Conservation (phyloP, 1,140 invertebrate species). For the Micrasema minimum region DNA sequence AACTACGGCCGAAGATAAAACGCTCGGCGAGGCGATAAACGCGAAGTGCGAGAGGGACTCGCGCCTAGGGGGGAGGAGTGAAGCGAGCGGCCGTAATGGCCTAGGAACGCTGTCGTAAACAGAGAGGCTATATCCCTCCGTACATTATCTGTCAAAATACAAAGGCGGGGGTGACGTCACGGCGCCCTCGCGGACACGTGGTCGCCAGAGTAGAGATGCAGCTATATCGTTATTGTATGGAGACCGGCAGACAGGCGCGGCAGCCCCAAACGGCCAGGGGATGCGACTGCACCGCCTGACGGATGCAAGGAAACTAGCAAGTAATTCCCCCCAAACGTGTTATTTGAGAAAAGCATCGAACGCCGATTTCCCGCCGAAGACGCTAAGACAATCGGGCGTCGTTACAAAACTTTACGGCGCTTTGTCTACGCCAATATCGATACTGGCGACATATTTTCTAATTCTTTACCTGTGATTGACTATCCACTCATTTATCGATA, state of each 20-base stretch:
- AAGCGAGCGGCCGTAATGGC: constrained; percentile 20
- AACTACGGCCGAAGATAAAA: constrained; percentile 45
- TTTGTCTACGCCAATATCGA: too few relatives aligned
- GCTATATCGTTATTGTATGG: too few relatives aligned
- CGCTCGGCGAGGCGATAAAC: constrained; percentile 39
- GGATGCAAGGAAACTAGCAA: constrained; percentile 11
- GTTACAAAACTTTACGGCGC: background rate
- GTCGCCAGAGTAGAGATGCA: too few relatives aligned
- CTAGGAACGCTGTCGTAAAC: constrained; percentile 41
- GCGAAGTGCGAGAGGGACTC: constrained; percentile 30
- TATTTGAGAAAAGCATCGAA: constrained; percentile 22
- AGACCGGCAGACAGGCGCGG: constrained; percentile 5
- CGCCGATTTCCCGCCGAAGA: constrained; percentile 14
- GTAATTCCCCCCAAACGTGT: constrained; percentile 30
- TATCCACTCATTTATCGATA: too few relatives aligned
- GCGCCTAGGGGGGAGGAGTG: constrained; percentile 24
- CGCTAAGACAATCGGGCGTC: background rate
- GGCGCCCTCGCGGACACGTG: background rate
- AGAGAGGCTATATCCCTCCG: constrained; percentile 28
- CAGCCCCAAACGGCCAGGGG: constrained; percentile 22
- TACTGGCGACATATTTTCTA: too few relatives aligned
- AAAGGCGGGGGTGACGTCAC: background rate
- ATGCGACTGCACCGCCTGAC: constrained; percentile 21
- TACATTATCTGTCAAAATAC: constrained; percentile 23
- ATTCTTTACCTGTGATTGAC: too few relatives aligned